These are phyloP conservation scores for Promerops cafer DNA, from an alignment of 2,113 vertebrate species.

Conservation along the genomic window DNA sequence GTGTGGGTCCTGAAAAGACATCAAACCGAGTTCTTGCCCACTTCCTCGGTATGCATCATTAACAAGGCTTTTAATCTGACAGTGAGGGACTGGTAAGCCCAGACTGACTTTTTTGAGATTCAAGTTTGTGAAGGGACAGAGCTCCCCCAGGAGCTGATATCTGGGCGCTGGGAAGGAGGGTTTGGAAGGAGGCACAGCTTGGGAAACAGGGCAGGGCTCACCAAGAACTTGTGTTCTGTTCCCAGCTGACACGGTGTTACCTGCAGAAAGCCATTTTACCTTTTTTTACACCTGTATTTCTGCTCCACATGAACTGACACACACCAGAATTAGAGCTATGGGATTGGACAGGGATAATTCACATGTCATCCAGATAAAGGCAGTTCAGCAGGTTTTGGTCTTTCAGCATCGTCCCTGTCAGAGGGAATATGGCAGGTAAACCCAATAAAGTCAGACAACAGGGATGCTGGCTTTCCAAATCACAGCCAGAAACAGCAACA, in stretches of 20 bases:
- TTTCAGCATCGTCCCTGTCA: not conserved
- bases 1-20: accelerated
- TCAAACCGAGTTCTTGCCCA: not conserved
- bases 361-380: not conserved
- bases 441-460: not conserved
- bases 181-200: not conserved
- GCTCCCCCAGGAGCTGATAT: accelerated
- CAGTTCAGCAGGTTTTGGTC: not conserved
- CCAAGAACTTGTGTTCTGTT: not conserved
- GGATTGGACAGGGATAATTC: not conserved
- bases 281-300: not conserved
- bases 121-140: not conserved
- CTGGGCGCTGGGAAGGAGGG: not conserved
- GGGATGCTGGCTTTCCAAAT: not conserved
- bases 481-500: not conserved
- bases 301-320: not conserved
- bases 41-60: accelerated
- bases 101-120: not conserved
- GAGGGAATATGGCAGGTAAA: not conserved
- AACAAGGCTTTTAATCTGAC: not conserved
- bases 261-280: not conserved
- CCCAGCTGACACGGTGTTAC: not conserved
- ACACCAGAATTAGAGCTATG: not conserved
- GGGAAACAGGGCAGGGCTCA: not conserved
- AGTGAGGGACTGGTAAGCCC: not conserved